These are phyloP conservation scores for Rotaria magnacalcarata DNA, from an alignment of 2,888 invertebrate genomes.

Conservation along the genomic window DNA sequence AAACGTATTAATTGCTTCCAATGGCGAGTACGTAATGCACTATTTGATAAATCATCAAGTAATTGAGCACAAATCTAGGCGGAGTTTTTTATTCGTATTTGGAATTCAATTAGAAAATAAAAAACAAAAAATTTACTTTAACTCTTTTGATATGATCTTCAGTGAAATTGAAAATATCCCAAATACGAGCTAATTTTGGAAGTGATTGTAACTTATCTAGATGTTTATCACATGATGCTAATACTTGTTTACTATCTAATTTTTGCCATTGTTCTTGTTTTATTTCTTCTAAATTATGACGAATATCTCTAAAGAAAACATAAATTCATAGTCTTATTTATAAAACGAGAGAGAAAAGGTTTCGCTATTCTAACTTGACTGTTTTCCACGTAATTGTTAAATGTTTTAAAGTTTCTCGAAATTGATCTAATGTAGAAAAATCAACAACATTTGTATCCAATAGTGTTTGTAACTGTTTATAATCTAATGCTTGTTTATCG, in stretches of 20 bases:
- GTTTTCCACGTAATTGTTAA: constrained; percentile 41
- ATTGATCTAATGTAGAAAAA: constrained; percentile 51
- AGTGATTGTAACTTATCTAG: constrained; percentile 54
- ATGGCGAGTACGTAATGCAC: constrained; percentile 59
- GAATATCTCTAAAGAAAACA: constrained; percentile 51
- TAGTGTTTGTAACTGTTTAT: constrained; percentile 58
- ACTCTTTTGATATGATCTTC: constrained; percentile 55
- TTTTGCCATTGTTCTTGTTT: constrained; percentile 58
- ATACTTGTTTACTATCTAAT: constrained; percentile 55
- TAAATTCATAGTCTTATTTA: background rate
- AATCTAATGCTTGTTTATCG: constrained; percentile 58
- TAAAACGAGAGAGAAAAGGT: background rate
- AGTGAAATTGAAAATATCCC: constrained; percentile 57
- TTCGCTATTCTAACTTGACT: constrained; percentile 27
- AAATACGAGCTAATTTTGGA: constrained; percentile 55
- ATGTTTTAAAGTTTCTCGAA: constrained; percentile 36
- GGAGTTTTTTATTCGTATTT: no score
- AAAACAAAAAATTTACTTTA: constrained; percentile 49
- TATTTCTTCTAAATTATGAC: constrained; percentile 57
- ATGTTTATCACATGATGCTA: constrained; percentile 56
- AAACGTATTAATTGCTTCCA: constrained; percentile 59
- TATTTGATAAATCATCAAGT: constrained; percentile 58
- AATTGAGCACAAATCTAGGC: constrained; percentile 55
- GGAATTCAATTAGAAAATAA: background rate
- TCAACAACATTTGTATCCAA: constrained; percentile 57